Base-by-base conservation (phyloP, 92 coral and sea anemone species). In the Porites lobata region DNA sequence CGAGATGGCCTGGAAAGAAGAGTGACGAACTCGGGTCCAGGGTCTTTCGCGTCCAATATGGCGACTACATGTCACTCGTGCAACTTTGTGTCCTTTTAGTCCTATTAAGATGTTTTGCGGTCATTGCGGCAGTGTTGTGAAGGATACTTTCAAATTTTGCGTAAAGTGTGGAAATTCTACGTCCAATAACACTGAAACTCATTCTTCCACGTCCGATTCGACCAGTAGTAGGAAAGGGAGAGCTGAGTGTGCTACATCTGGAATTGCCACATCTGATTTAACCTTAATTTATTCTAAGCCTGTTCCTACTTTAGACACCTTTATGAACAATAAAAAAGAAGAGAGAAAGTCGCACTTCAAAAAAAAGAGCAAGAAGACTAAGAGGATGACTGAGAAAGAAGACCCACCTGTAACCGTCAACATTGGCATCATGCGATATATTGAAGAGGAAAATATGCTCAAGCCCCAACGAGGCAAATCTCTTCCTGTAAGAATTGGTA, bases 381-480 rank as follows among this genome's bases (percentile, higher is more conserved):
- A 22, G 51, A 79, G 77, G 24, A 51, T 50, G 20, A 76, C 56
- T 64, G 67, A 77, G 50, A n/a, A n/a, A n/a, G n/a, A n/a, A n/a
- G n/a, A n/a, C n/a, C n/a, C n/a, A n/a, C n/a, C n/a, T n/a, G n/a
- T n/a, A n/a, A n/a, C n/a, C n/a, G n/a, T n/a, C n/a, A n/a, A n/a
- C n/a, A n/a, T n/a, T n/a, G n/a, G n/a, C n/a, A n/a, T n/a, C n/a
- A n/a, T n/a, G n/a, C n/a, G n/a, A n/a, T n/a, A n/a, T n/a, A n/a
- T n/a, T n/a, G 85, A 88, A 52, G 95, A 88, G 65, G 92, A 92
- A 80, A 82, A 90, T 68, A 21, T 73, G 76, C 78, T 85, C 5
- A 92, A 89, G 87, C 88, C 90, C 80, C 76, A 69, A 52, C 82
- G 94, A 91, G 89, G 94, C 22, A 87, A 87, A 77, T 82, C 59